phyloP scores from a whole-genome alignment of 1,140 invertebrate species.

The Anagrus nilaparvatae region DNA sequence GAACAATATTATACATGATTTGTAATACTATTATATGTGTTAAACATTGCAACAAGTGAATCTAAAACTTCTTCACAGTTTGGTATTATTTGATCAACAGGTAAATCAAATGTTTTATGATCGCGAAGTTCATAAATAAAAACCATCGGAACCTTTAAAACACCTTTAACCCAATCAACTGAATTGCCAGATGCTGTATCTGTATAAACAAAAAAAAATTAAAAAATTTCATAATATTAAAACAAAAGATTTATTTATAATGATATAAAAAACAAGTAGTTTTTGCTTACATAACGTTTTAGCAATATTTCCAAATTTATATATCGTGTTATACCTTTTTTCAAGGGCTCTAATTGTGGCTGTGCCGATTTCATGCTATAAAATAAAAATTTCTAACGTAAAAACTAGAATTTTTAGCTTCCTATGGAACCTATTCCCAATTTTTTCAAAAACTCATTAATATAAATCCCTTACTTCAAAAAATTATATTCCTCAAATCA shows the following conservation, averaged over 20 bases:
- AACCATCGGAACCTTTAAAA: constrained; percentile 52
- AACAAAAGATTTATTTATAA: no score
- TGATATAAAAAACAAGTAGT: no score
- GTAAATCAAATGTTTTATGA: constrained; percentile 65
- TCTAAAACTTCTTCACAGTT: constrained; percentile 59
- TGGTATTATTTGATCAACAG: constrained; percentile 57
- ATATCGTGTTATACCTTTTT: constrained; percentile 53
- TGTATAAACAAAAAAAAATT: no score
- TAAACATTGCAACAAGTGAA: no score
- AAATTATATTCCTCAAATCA: no score
- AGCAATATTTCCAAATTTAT: constrained; percentile 47
- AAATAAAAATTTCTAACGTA: no score
- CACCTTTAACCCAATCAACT: constrained; percentile 61
- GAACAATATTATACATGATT: no score
- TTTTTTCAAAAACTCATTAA: no score
- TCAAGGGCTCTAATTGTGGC: constrained; percentile 47
- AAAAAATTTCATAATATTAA: not conserved
- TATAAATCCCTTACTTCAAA: no score
- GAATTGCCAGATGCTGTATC: constrained; percentile 52
- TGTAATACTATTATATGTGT: no score
- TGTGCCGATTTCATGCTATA: constrained; percentile 46
- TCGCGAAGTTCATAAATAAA: constrained; percentile 64
- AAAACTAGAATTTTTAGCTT: no score
- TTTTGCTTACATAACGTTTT: constrained; percentile 52
- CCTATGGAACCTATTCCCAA: no score